Evolutionary conservation across 2,797 vertebrate genomes (phyloP).

Genomic region (Danio aesculapii): DNA sequence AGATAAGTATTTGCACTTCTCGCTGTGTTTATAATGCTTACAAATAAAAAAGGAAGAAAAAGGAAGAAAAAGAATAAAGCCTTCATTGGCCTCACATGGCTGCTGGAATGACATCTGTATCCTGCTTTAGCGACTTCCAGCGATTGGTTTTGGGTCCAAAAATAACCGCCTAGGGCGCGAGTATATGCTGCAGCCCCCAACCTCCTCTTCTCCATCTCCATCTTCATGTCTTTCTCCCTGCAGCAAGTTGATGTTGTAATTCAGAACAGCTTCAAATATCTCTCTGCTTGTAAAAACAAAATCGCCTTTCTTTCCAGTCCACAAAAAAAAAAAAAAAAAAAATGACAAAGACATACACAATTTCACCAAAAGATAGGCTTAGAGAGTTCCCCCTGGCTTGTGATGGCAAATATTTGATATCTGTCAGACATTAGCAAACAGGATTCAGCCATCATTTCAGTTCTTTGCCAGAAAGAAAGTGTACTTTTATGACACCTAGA

Average conservation of each 20-base stretch:
- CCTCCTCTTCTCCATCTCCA: slow-evolving; percentile 63
- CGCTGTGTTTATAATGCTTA: neutral
- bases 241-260: slow-evolving; percentile 71
- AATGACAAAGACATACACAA: slow-evolving; percentile 1
- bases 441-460: slow-evolving; percentile 8
- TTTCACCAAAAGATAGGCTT: slow-evolving; percentile 5
- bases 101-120: slow-evolving; percentile 71
- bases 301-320: slow-evolving; percentile 13
- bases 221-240: slow-evolving; percentile 70
- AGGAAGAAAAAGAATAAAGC: neutral
- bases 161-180: slow-evolving; percentile 69
- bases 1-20: no score
- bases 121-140: slow-evolving; percentile 73
- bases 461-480: slow-evolving; percentile 17
- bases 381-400: neutral
- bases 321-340: neutral
- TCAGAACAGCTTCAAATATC: slow-evolving; percentile 22
- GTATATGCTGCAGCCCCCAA: slow-evolving; percentile 10
- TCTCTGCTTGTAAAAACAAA: slow-evolving; percentile 23
- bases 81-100: neutral
- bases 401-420: slow-evolving; percentile 8
- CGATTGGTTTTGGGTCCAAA: slow-evolving; percentile 72
- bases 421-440: slow-evolving; percentile 34
- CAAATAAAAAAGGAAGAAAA: neutral
- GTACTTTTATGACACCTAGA: slow-evolving; percentile 23